A percentile compares a stretch with the other conserved stretches of the same genome.
phyloP scores from a whole-genome alignment of 2,888 invertebrate species.

The Omphaloscelis lunosa region DNA sequence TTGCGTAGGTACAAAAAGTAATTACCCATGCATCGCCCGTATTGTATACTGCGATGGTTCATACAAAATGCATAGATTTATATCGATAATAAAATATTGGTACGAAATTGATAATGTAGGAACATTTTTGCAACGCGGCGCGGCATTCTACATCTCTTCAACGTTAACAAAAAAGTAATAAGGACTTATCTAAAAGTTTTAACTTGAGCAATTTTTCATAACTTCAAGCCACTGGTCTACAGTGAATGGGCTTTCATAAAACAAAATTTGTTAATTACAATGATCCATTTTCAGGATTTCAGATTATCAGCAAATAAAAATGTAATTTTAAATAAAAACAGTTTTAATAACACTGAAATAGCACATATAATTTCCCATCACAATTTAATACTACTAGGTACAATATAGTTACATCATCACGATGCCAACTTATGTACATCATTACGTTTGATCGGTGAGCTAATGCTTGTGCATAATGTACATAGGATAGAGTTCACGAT shows the following conservation, averaged over 20 bases:
- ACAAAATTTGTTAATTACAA: not conserved
- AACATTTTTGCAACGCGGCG: too few relatives aligned
- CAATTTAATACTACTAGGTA: constrained; percentile 85
- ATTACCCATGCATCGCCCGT: too few relatives aligned
- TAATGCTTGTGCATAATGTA: constrained; percentile 58
- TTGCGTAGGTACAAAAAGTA: too few relatives aligned
- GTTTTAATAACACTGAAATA: constrained; percentile 86
- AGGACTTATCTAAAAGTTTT: too few relatives aligned
- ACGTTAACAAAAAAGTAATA: too few relatives aligned
- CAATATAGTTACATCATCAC: constrained; percentile 76
- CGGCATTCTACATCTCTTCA: not conserved
- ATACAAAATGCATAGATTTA: too few relatives aligned
- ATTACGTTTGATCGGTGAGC: constrained; percentile 56
- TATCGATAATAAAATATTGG: too few relatives aligned
- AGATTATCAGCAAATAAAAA: constrained; percentile 46
- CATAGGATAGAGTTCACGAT: constrained; percentile 45
- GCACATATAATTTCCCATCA: constrained; percentile 86
- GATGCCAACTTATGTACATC: constrained; percentile 74
- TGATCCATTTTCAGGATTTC: not conserved
- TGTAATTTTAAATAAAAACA: constrained; percentile 75
- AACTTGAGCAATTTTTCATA: too few relatives aligned
- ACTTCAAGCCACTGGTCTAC: too few relatives aligned
- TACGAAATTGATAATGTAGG: too few relatives aligned
- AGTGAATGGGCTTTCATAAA: too few relatives aligned
- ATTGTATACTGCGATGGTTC: too few relatives aligned